Evolutionary conservation across 2,113 vertebrate genomes (phyloP).

Genomic region (Ondatra zibethicus): DNA sequence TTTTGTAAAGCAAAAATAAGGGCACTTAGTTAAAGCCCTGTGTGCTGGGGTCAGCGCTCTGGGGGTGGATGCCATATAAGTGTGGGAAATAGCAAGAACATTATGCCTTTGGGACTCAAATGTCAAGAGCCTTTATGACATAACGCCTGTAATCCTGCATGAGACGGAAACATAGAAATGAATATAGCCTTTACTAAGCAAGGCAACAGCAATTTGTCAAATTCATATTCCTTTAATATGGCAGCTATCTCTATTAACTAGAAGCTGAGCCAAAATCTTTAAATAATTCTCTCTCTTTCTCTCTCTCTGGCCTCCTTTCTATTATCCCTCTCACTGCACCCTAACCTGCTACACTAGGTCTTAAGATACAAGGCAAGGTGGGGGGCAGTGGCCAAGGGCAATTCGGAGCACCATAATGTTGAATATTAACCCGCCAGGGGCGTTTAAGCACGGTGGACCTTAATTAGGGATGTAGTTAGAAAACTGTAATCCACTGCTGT

Average conservation of each 20-base stretch:
- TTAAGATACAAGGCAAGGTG: background rate
- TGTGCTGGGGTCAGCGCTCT: slow-evolving; percentile 50
- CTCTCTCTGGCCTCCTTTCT: background rate
- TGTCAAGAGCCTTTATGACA: slow-evolving; percentile 36
- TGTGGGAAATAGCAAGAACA: slow-evolving; percentile 57
- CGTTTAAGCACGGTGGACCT: background rate
- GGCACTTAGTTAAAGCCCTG: slow-evolving; percentile 25
- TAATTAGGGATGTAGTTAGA: background rate
- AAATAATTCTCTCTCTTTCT: slow-evolving; percentile 9
- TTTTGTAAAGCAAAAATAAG: slow-evolving; percentile 55
- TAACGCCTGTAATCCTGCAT: slow-evolving; percentile 8
- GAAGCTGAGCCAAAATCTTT: background rate
- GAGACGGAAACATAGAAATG: background rate
- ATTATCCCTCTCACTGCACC: too few relatives aligned
- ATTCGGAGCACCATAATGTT: background rate
- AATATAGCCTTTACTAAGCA: background rate
- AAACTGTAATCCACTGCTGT: background rate
- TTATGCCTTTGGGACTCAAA: slow-evolving; percentile 35
- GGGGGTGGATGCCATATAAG: background rate
- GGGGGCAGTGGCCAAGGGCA: background rate
- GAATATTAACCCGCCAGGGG: background rate
- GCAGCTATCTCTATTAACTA: background rate
- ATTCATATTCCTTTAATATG: background rate
- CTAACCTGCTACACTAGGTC: background rate
- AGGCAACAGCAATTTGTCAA: background rate